phyloP scores from a whole-genome alignment of 1,140 invertebrate genomes.

The Drosophila pandora region DNA sequence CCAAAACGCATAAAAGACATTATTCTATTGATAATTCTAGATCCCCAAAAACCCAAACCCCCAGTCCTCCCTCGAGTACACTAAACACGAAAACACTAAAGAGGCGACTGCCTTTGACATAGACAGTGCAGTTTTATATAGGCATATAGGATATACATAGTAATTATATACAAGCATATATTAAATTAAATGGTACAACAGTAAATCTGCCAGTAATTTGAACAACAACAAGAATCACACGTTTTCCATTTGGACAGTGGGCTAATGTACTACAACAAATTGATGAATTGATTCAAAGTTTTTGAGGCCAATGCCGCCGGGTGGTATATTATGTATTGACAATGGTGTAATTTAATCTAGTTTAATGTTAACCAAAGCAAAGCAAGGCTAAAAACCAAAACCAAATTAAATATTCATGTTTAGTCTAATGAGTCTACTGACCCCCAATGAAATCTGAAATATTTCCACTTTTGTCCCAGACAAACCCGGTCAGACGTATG shows the following conservation, averaged over 20 bases:
- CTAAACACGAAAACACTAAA: slow-evolving; percentile 14
- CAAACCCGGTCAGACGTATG: slow-evolving; percentile 8
- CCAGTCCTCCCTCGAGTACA: slow-evolving; percentile 10
- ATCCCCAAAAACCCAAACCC: slow-evolving; percentile 2
- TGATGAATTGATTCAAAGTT: slow-evolving; percentile 72
- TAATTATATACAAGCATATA: slow-evolving; percentile 52
- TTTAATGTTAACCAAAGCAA: slow-evolving; percentile 55
- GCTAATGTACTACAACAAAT: slow-evolving; percentile 77
- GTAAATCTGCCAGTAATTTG: slow-evolving; percentile 76
- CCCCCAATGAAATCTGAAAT: background rate
- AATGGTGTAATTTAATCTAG: slow-evolving; percentile 56
- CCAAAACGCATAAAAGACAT: slow-evolving; percentile 73
- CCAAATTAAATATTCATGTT: slow-evolving; percentile 41
- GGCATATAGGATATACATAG: slow-evolving; percentile 44
- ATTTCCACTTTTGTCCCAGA: slow-evolving; percentile 3
- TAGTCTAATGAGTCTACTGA: slow-evolving; percentile 32
- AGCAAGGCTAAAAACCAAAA: slow-evolving; percentile 44
- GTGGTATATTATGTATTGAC: slow-evolving; percentile 64
- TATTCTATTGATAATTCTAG: slow-evolving; percentile 52
- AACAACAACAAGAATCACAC: slow-evolving; percentile 79
- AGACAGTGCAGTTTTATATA: slow-evolving; percentile 56
- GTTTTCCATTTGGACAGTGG: slow-evolving; percentile 82
- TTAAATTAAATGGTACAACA: slow-evolving; percentile 64
- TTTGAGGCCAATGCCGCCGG: slow-evolving; percentile 42
- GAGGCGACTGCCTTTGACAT: slow-evolving; percentile 10